Base-by-base conservation (phyloP, 2,113 vertebrate species). In the Rhipidura dahli region DNA sequence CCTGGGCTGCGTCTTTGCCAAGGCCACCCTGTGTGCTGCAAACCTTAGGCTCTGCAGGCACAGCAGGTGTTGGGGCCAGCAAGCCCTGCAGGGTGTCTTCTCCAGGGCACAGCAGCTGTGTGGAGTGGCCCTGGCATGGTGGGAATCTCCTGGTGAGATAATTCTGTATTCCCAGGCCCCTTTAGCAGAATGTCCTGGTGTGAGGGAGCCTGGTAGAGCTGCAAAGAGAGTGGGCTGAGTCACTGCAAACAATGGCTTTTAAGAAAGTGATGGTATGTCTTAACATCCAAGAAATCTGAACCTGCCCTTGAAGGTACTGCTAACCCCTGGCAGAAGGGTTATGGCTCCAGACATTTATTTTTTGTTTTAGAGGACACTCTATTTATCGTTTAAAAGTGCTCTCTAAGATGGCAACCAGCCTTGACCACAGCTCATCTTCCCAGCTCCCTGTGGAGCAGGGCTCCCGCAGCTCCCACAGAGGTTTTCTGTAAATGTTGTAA, bases 321-420 rank as follows among this genome's bases (percentile, higher is more conserved):
- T 69, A 57, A 59, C 26, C 61, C 72, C 78, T 85, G 73, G 37
- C 14, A 87, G 59, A 93, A 63, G 33, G 37, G n/a, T 63, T 80
- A 72, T 33, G n/a, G 27, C 35, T 94, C 69, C 57, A 42, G 61
- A 81, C 50, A 15, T 40, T 89, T 87, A 33, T 89, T 72, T 94
- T 30, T 76, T 4, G 1, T 60, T 89, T 84, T 57, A 69, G 37
- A 93, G 78, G 78, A 87, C 44, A 8, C 22, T 72, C 37, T 82
- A 65, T 83, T 96, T 89, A 78, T 84, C 78, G 90, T 71, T 90
- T 93, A 87, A 87, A 93, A 49, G 73, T 30, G 2, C 22, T 77
- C 47, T 92, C 86, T 85, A 89, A 96, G 75, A 93, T 77, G 54
- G 91, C 87, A 96, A 73, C 82, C 85, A 94, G 93, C 84, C 66